phyloP scores from a whole-genome alignment of 2,113 vertebrate genomes.

The Thryonomys swinderianus region DNA sequence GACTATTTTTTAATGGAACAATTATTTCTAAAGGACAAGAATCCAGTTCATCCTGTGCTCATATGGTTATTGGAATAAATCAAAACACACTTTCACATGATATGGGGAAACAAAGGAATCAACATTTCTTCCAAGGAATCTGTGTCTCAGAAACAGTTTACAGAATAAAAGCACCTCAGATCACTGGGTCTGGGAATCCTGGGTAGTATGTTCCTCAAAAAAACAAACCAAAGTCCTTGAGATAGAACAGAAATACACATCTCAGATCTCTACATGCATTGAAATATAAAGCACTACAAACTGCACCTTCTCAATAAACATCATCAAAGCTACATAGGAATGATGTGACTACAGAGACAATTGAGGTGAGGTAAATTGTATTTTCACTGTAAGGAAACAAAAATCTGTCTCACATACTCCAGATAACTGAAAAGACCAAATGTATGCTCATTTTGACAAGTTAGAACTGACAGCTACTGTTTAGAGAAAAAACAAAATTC shows the following conservation, averaged over 20 bases:
- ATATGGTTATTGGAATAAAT: background rate
- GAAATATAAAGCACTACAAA: background rate
- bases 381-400: background rate
- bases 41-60: background rate
- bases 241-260: background rate
- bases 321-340: background rate
- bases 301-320: background rate
- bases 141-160: background rate
- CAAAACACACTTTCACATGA: background rate
- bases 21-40: slow-evolving; percentile 1
- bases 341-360: background rate
- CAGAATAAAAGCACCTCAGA: background rate
- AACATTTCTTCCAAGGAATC: background rate
- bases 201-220: background rate
- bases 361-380: background rate
- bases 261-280: background rate
- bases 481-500: background rate
- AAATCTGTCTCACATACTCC: background rate
- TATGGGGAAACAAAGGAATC: background rate
- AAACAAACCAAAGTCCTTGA: background rate
- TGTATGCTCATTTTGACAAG: background rate
- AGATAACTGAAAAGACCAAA: background rate
- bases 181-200: background rate
- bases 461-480: background rate
- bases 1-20: background rate